Percentiles rank a stretch among this genome's conserved stretches.
Conservation (phyloP, 2,797 vertebrate genomes). For the Enteromius thamalakanensis region DNA sequence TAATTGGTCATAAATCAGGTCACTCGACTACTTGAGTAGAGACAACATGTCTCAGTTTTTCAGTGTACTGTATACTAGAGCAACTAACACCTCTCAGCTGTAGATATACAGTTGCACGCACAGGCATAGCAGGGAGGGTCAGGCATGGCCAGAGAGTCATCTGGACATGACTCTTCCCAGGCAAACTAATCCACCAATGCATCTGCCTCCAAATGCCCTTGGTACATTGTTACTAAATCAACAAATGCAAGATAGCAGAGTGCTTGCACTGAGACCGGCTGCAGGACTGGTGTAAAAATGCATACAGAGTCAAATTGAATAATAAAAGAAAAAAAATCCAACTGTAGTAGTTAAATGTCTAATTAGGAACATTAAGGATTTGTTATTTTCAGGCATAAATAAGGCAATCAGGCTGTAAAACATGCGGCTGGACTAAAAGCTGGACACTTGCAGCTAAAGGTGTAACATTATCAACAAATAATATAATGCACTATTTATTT, state of each 20-base stretch:
- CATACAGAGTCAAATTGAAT: background rate
- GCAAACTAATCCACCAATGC: slow-evolving; percentile 79
- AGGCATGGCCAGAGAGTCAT: slow-evolving; percentile 79
- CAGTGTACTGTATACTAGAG: slow-evolving; percentile 26
- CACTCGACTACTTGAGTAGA: slow-evolving; percentile 37
- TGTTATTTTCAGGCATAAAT: background rate
- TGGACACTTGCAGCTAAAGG: background rate
- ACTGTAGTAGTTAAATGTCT: background rate
- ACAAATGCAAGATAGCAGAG: slow-evolving; percentile 73
- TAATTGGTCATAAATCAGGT: slow-evolving; percentile 17
- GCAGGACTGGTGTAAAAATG: background rate
- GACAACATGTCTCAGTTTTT: slow-evolving; percentile 30
- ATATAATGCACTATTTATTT: background rate
- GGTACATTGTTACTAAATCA: slow-evolving; percentile 85
- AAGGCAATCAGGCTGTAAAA: background rate
- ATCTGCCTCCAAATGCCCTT: slow-evolving; percentile 81
- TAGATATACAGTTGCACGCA: slow-evolving; percentile 75
- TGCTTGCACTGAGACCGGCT: slow-evolving; percentile 11
- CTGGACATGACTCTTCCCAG: slow-evolving; percentile 78
- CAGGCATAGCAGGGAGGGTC: slow-evolving; percentile 79
- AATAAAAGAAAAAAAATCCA: background rate
- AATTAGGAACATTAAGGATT: background rate
- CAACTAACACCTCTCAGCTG: slow-evolving; percentile 70
- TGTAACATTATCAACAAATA: background rate
- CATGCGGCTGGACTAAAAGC: background rate